Evolutionary conservation across 2,113 vertebrate genomes (phyloP), one percentile per base, ranked within the genome.

Genomic region (Caranx melampygus): DNA sequence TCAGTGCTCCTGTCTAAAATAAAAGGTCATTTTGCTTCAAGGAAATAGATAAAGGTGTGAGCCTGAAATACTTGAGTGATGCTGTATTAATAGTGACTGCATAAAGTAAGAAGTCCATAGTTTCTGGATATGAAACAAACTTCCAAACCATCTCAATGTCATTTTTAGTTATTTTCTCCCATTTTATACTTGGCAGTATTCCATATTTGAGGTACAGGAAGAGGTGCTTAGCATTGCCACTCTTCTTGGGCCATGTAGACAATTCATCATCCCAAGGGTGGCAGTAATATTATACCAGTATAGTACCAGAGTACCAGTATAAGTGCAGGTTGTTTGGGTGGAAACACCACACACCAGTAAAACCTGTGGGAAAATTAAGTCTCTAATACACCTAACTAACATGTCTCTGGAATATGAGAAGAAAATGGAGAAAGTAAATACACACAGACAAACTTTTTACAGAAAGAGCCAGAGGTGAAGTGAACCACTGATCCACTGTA

Each of bases 401-500:
- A n/a, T 62, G 68, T 64, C 69, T 64, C 14, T 54, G 20, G 44
- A 44, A 64, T 70, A 59, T 61, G 42, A 35, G 16, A 59, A 44
- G 63, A 65, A 69, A 72, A 51, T 31, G 9, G 52, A 74, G 58
- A 47, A 45, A 65, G 72, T 58, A 16, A 73, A 82, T 21, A 35
- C n/a, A 62, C 31, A 63, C 68, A 78, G 59, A 75, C 31, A 73
- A 31, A 54, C 20, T 40, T 49, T 7, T 79, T 18, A 76, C 57
- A 61, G 21, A 55, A 58, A 64, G 13, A 42, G 16, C n/a, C 71
- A 44, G 75, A 65, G 72, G 63, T 68, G 75, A 84, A 62, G 44
- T 44, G 40, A 78, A 47, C n/a, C 65, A 21, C 65, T 67, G 49
- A 63, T 62, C 35, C 42, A 31, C 15, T 14, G 45, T 54, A 26